Evolutionary conservation across 2,888 invertebrate species (phyloP), one percentile per base, ranked within the genome.

Genomic region (Acronicta leporina): DNA sequence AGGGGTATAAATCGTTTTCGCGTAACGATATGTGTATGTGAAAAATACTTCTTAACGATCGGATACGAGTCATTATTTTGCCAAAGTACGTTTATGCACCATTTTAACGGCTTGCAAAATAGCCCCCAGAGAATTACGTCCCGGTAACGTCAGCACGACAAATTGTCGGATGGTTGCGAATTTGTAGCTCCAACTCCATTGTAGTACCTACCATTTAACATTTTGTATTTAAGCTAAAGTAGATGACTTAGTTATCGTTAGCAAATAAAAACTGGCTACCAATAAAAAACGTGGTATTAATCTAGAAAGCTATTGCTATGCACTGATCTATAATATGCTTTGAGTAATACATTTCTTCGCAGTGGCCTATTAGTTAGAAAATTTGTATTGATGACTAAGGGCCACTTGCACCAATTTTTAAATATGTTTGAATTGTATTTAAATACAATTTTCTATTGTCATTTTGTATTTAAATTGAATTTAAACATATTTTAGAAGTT

Each of bases 121-220:
- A 85, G 82, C 81, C 80, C 78, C 77, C 75, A 58, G 70, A 81
- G 85, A 88, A 85, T 87, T 89, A 89, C 87, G 81, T 77, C 73
- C 81, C 78, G 75, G 81, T 86, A 84, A 84, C 80, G 86, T 85
- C 85, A 84, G 80, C 72, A 76, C 84, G 86, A 90, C 89, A 90
- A 90, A 91, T 89, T 87, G 88, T 88, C 81, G 83, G 84, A 84
- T 84, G 85, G 83, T 86, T 86, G 85, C 84, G 82, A 84, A 87
- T 90, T 85, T 85, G 86, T 85, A 56, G 82, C 82, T 75, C 56
- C 74, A 77, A 76, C n/a, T 30, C 30, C 30, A 35, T 10, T 38
- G 38, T 38, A 38, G 6, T n/a, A 38, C 2, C 38, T 81, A 83
- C 75, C 73, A 77, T 84, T 86, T 79, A 74, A 79, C 73, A 82